Conservation (phyloP, 30 jellyfish, hydroid and myxozoan genomes). For the Haliclystus octoradiatus region DNA sequence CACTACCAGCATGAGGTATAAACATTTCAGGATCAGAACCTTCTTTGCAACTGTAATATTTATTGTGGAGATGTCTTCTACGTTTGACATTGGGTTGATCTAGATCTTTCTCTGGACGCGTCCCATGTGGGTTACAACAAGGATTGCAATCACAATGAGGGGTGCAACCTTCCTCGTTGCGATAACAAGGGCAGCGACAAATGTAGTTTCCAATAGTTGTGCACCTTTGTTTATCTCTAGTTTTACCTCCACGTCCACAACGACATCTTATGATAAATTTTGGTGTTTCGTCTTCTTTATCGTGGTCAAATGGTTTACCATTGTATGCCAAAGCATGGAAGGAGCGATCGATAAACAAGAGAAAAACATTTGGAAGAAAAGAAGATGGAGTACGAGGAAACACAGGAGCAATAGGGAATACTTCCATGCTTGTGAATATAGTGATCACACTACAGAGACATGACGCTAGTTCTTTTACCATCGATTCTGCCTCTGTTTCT, state of each 20-base stretch:
- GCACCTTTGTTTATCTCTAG: slow-evolving; percentile 63
- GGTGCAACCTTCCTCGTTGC: slow-evolving; percentile 73
- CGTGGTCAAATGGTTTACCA: too few relatives aligned
- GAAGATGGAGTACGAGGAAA: slow-evolving; percentile 46
- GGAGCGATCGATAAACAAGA: too few relatives aligned
- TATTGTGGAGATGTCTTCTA: slow-evolving; percentile 63
- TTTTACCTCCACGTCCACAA: slow-evolving; percentile 86
- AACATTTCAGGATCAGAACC: slow-evolving; percentile 51
- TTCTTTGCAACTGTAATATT: slow-evolving; percentile 39
- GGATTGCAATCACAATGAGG: slow-evolving; percentile 64
- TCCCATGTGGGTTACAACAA: slow-evolving; percentile 75
- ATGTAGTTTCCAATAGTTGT: slow-evolving; percentile 65
- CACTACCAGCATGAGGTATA: slow-evolving; percentile 61
- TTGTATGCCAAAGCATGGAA: too few relatives aligned
- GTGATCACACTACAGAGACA: slow-evolving; percentile 54
- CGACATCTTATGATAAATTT: too few relatives aligned
- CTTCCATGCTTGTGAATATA: slow-evolving; percentile 40
- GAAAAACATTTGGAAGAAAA: slow-evolving; percentile 56
- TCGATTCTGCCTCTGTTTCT: slow-evolving; percentile 60
- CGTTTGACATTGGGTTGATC: slow-evolving; percentile 36
- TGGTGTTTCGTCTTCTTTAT: too few relatives aligned
- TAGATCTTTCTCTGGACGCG: slow-evolving; percentile 49
- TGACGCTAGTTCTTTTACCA: slow-evolving; percentile 42
- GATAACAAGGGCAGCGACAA: slow-evolving; percentile 69
- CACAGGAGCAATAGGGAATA: slow-evolving; percentile 72